Base-by-base conservation (phyloP, 2,888 invertebrate genomes). In the Caenorhabditis sp. region DNA sequence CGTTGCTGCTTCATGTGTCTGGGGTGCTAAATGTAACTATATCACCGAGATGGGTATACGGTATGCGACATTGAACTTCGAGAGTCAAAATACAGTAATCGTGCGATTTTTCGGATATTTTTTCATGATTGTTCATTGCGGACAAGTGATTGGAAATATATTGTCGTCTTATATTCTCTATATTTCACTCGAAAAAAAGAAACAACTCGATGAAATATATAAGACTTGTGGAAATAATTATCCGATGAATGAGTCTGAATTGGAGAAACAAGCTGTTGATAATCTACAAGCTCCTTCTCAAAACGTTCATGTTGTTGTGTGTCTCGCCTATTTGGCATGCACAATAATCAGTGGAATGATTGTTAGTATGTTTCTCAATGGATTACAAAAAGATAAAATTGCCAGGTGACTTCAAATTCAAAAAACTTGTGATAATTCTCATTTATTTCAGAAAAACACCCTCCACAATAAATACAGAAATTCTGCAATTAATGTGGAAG, bases 11-110 rank as follows among this genome's bases (percentile, higher is more conserved):
- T 96, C 96, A 0, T 96, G 96, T 58, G 93, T 97, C 92, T 97
- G 97, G 97, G 94, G 95, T 0, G 94, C 97, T n/a, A 95, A 97
- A 89, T 96, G 97, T 70, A 95, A 95, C 1, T 97, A 97, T 88
- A 91, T 97, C 76, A 97, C 97, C 17, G 94, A 95, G 90, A 94
- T 93, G 53, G 96, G 95, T 57, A 93, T 94, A 76, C 92, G 93
- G 81, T 94, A 94, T 90, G 94, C 96, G 19, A 93, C 93, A 87
- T 90, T 89, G 57, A 86, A 95, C 74, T 93, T 85, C 26, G 88
- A 88, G 83, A 88, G 31, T 92, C 94, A 62, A 94, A 95, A 78
- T 88, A 94, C 94, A 23, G 94, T 95, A 83, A 94, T 97, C 83
- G 95, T 95, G 68, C 90, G 83, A 86, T 97, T 97, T 91, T 97